These are phyloP conservation scores for Athrips mouffetella DNA, from an alignment of 2,888 invertebrate genomes.

Conservation along the genomic window DNA sequence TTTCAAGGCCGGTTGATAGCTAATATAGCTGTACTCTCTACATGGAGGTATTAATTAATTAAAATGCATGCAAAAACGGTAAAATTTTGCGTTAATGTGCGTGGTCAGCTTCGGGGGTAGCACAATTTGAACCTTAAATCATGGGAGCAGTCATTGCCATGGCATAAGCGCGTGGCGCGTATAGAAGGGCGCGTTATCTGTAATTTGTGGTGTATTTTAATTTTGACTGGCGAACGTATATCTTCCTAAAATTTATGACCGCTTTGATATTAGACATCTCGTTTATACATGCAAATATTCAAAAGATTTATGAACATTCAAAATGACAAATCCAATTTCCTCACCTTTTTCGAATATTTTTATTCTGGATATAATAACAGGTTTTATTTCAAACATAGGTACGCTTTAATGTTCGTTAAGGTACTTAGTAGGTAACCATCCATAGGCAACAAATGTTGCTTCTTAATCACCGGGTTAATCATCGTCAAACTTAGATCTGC, in stretches of 20 bases:
- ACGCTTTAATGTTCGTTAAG: too few relatives aligned
- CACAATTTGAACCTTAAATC: constrained; percentile 50
- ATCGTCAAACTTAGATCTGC: neutral
- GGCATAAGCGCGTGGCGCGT: constrained; percentile 34
- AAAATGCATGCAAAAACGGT: constrained; percentile 1
- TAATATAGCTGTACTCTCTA: neutral
- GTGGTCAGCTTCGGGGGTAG: constrained; percentile 27
- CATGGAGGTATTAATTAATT: neutral
- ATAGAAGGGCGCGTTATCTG: constrained; percentile 38
- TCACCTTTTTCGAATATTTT: too few relatives aligned
- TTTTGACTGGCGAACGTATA: constrained; percentile 42
- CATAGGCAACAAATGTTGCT: too few relatives aligned
- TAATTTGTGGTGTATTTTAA: constrained; percentile 42
- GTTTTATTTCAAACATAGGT: too few relatives aligned
- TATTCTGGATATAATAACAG: too few relatives aligned
- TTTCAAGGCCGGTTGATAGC: neutral
- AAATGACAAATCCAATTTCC: too few relatives aligned
- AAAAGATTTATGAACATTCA: constrained; percentile 37
- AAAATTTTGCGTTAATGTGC: constrained; percentile 9
- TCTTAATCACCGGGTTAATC: too few relatives aligned
- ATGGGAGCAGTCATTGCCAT: constrained; percentile 44
- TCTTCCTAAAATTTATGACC: constrained; percentile 38
- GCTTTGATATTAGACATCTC: constrained; percentile 29
- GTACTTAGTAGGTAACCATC: too few relatives aligned
- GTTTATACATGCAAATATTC: constrained; percentile 28